Conservation (phyloP, 2,113 vertebrate species). For the Bubo bubo region DNA sequence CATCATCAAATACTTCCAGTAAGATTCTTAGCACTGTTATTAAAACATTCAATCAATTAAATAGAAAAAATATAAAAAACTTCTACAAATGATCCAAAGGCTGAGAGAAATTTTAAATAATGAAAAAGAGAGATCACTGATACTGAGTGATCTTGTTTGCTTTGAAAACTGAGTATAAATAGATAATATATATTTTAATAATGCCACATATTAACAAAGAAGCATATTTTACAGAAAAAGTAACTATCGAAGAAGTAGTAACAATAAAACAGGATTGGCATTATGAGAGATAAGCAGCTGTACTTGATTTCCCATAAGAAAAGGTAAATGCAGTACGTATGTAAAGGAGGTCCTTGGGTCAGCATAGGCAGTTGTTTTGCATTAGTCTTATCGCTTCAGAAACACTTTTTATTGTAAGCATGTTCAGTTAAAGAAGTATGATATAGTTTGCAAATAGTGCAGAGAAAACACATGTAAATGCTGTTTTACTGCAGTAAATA, state of each 20-base stretch:
- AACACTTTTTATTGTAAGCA: neutral
- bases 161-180: neutral
- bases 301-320: neutral
- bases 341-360: neutral
- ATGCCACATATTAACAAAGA: neutral
- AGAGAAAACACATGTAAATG: neutral
- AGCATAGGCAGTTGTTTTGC: neutral
- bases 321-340: neutral
- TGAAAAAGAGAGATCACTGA: neutral
- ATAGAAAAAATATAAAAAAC: neutral
- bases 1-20: neutral
- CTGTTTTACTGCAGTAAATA: neutral
- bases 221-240: neutral
- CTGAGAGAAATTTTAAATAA: neutral
- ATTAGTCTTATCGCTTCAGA: neutral
- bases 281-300: neutral
- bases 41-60: neutral
- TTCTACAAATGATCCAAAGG: neutral
- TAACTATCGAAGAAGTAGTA: neutral
- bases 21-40: neutral
- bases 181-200: neutral
- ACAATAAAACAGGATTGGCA: neutral
- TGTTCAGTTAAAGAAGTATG: neutral
- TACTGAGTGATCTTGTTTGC: fast-evolving
- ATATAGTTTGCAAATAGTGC: neutral